A percentile compares a stretch with the other conserved stretches of the same genome.
phyloP scores from a whole-genome alignment of 1,140 invertebrate species.

The Muscidifurax raptorellus region DNA sequence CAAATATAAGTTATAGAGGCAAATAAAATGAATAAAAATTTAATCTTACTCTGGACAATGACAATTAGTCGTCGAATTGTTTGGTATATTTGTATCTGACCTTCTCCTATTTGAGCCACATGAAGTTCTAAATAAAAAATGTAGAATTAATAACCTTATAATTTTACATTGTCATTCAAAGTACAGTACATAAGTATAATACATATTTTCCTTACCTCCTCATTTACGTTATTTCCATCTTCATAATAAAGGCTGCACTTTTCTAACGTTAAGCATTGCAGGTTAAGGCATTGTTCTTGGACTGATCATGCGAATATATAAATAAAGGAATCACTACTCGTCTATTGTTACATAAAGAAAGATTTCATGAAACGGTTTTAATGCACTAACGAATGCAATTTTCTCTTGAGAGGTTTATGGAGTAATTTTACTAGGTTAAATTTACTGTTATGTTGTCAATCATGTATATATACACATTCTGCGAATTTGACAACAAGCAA shows the following conservation, averaged over 20 bases:
- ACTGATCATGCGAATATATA: neutral
- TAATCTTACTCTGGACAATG: conserved; percentile 25
- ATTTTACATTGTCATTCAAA: neutral
- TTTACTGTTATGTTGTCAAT: neutral
- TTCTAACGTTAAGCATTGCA: neutral
- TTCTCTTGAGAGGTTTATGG: too few species aligned
- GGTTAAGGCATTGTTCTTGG: neutral
- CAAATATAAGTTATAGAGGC: too few species aligned
- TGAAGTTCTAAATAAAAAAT: neutral
- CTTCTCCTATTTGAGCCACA: neutral
- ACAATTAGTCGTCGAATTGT: neutral
- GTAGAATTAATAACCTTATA: too few species aligned
- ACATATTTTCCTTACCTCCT: neutral
- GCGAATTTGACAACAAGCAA: too few species aligned
- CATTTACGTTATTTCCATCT: conserved; percentile 34
- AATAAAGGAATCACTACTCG: too few species aligned
- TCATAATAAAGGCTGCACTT: neutral
- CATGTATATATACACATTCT: too few species aligned
- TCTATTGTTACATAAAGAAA: too few species aligned
- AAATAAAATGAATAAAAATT: neutral
- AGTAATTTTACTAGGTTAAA: neutral
- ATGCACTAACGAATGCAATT: too few species aligned
- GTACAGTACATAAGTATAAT: neutral
- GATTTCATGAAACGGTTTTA: too few species aligned
- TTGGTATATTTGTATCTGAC: neutral